Evolutionary conservation across 1,140 invertebrate genomes (phyloP), one percentile per base, ranked within the genome.

Genomic region (Pteromalus puparum): DNA sequence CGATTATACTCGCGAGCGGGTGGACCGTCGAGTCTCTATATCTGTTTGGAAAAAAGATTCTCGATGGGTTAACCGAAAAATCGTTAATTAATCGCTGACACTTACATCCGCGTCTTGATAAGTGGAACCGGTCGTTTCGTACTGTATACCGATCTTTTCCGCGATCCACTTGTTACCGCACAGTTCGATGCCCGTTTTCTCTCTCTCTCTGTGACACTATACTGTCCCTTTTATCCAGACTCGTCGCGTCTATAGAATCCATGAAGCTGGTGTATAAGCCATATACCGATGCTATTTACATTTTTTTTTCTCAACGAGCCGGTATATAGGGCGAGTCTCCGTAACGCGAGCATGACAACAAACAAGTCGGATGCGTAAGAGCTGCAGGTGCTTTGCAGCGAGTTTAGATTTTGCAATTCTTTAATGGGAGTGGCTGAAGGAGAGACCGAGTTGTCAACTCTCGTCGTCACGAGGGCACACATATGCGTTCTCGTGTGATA

Each of bases 121-220:
- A 30, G 0, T 24, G 26, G 2, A 38, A 61, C 13, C 53, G 42
- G 68, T 65, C 1, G 21, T 42, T 42, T 42, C 9, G 1, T 38
- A 13, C 0, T 24, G 13, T 48, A 53, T 46, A 18, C 26, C 21
- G 34, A 73, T 83, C 28, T 76, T 13, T 83, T 83, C 74, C 81
- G n/a, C 48, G 81, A 83, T 76, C 74, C 73, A 81, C 61, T 76
- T 72, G 82, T 82, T 85, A 85, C 81, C 53, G 18, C 84, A 85
- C 48, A 73, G 84, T 70, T 80, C 77, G 77, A 84, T 84, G 46
- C 34, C 61, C 30, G 82, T 9, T 83, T 68, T 67, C 46, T 2
- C 30, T 76, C 26, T 42, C 21, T 83, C 65, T 53, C 24, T 34
- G 34, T 4, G 0, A 42, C 6, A 1, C 9, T 1, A 12, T 1